phyloP scores from a whole-genome alignment of 2,888 invertebrate genomes.

The Phengaris arion region DNA sequence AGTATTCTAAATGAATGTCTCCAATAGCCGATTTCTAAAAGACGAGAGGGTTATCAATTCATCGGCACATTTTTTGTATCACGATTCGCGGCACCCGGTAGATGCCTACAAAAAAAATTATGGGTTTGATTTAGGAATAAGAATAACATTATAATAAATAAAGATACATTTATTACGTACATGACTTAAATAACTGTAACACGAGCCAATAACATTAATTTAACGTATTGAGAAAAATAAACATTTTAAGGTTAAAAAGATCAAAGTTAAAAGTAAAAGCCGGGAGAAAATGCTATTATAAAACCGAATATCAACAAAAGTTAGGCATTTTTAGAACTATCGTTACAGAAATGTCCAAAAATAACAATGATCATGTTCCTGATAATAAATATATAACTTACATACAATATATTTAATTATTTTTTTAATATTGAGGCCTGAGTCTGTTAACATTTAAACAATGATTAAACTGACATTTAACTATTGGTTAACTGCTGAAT shows the following conservation, averaged over 20 bases:
- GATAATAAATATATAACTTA: too few relatives aligned
- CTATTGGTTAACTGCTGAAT: background rate
- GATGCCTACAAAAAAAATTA: too few relatives aligned
- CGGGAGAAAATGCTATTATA: background rate
- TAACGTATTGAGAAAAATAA: background rate
- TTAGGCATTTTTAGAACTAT: too few relatives aligned
- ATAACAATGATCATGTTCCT: too few relatives aligned
- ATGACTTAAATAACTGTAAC: background rate
- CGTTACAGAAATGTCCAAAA: too few relatives aligned
- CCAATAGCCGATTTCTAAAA: too few relatives aligned
- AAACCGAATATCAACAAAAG: too few relatives aligned
- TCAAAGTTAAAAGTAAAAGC: background rate
- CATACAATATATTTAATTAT: background rate
- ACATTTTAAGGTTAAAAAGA: background rate
- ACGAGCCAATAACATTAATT: background rate
- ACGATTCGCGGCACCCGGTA: too few relatives aligned
- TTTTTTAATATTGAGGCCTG: background rate
- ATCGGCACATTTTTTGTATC: too few relatives aligned
- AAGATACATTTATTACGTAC: constrained; percentile 13
- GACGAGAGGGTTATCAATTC: too few relatives aligned
- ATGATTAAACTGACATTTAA: background rate
- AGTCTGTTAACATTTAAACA: background rate
- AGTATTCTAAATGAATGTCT: too few relatives aligned
- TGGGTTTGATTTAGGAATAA: too few relatives aligned
- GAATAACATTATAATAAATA: background rate